phyloP scores from a whole-genome alignment of 2,797 vertebrate species.

The Microhierax caerulescens region DNA sequence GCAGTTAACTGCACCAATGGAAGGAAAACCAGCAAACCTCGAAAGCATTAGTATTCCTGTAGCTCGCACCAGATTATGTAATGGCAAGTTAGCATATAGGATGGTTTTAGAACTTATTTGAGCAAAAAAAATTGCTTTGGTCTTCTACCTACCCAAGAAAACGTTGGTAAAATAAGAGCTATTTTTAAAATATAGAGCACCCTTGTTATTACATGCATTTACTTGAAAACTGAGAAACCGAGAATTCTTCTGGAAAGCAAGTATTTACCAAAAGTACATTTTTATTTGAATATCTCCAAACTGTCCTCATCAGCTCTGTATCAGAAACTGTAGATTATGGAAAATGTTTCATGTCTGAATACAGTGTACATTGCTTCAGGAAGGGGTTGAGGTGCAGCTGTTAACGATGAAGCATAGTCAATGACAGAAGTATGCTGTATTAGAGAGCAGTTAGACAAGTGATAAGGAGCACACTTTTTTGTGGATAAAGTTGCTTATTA shows the following conservation, averaged over 20 bases:
- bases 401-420: rapidly evolving
- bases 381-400: neutral
- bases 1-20: neutral
- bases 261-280: neutral
- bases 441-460: neutral
- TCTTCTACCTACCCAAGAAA: neutral
- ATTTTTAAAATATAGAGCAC: neutral
- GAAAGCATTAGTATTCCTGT: neutral
- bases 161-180: neutral
- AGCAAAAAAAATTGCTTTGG: neutral
- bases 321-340: neutral
- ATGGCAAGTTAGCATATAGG: rapidly evolving
- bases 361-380: neutral
- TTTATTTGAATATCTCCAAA: neutral
- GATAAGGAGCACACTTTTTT: neutral
- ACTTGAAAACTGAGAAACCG: neutral
- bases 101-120: neutral
- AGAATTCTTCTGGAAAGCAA: neutral
- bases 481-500: neutral
- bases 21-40: neutral
- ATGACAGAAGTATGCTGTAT: neutral
- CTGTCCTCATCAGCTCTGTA: neutral
- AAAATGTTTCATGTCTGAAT: neutral
- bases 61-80: neutral
- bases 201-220: neutral